Evolutionary conservation across 2,797 vertebrate genomes (phyloP), one percentile per base, ranked within the genome.

Genomic region (Neoniphon sammara): DNA sequence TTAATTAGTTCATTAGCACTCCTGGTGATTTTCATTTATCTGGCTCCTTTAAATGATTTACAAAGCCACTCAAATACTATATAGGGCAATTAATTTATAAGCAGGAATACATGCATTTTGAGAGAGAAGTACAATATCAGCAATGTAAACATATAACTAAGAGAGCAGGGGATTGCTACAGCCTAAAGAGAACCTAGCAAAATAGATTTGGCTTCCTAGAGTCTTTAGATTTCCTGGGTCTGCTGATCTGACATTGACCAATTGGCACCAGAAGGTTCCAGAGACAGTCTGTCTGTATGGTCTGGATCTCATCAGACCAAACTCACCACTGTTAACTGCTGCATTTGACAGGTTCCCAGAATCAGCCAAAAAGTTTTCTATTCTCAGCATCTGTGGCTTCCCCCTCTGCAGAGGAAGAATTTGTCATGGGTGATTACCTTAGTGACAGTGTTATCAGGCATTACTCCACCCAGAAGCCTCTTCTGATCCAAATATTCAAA

Each of bases 401-500:
- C 47, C 56, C 25, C 81, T 75, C 69, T 18, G 27, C 79, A 2
- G 50, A 54, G 71, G 31, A 73, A 73, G 68, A 86, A 85, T 86
- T 88, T 84, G 83, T 88, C 81, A 85, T 1, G 81, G 83, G 74
- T 75, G 80, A 90, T 86, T 84, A 86, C 78, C 70, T 88, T 60
- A 44, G 67, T 86, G 82, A 86, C 88, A 82, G 79, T 55, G 82
- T 89, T 89, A 85, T 88, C 83, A 80, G 83, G 70, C 78, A 59
- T 84, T 81, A 80, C 77, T 84, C 82, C 78, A 69, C 84, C 84
- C 85, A 80, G 83, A 76, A 84, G 78, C 81, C 75, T 86, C 80
- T 23, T 84, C 83, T 85, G 77, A 88, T 87, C 83, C 85, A 86
- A 89, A 89, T 83, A 86, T 89, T 89, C 81, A 81, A 87, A 89